Conservation (phyloP, 2,888 invertebrate species). For the Catocala nupta region DNA sequence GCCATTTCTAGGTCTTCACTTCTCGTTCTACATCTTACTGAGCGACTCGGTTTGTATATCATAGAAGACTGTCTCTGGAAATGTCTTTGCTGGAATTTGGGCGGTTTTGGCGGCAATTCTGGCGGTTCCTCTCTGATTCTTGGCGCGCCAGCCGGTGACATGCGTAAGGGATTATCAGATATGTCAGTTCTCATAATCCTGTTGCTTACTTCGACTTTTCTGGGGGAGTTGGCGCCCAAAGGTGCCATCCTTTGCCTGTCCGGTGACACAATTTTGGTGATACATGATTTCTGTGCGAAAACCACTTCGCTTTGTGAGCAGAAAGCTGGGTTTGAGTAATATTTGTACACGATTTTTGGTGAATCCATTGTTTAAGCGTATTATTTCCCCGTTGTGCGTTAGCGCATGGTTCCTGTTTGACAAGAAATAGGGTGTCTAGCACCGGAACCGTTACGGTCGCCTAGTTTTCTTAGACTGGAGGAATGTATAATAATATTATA, state of each 20-base stretch:
- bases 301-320: conserved; percentile 91
- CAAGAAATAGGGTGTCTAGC: conserved; percentile 61
- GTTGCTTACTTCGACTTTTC: conserved; percentile 73
- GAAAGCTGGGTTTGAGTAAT: conserved; percentile 93
- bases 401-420: conserved; percentile 63
- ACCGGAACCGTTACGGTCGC: conserved; percentile 61
- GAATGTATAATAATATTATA: neutral
- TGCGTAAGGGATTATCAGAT: conserved; percentile 81
- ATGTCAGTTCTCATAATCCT: conserved; percentile 81
- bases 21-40: conserved; percentile 70
- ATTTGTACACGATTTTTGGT: conserved; percentile 87
- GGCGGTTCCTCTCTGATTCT: conserved; percentile 76
- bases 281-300: conserved; percentile 77
- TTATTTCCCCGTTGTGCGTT: conserved; percentile 58
- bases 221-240: conserved; percentile 80
- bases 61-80: conserved; percentile 79
- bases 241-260: conserved; percentile 75
- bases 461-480: conserved; percentile 23
- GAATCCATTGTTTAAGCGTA: conserved; percentile 80
- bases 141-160: conserved; percentile 64
- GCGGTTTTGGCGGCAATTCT: conserved; percentile 79
- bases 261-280: conserved; percentile 69
- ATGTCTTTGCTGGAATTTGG: conserved; percentile 71
- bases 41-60: conserved; percentile 84
- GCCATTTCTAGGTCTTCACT: conserved; percentile 85